Evolutionary conservation across 2,113 vertebrate genomes (phyloP).

Genomic region (Gavialis gangeticus): DNA sequence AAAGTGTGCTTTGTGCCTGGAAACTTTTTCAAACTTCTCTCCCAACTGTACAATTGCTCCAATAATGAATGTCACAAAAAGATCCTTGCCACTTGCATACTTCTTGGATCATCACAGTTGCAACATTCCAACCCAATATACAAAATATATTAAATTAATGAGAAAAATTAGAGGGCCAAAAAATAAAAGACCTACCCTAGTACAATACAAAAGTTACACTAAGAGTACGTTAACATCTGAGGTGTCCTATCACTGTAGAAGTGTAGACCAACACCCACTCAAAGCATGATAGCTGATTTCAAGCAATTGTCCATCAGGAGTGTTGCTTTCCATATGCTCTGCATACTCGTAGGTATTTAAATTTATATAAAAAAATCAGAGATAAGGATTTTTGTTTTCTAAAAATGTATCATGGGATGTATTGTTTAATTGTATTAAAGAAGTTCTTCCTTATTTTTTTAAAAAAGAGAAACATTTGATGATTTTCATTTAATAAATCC

Average conservation of each 20-base stretch:
- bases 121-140: no score
- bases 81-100: no score
- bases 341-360: background rate
- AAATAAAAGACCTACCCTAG: background rate
- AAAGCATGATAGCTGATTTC: background rate
- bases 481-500: background rate
- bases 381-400: background rate
- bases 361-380: constrained; percentile 1
- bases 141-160: background rate
- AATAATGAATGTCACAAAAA: no score
- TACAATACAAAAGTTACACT: rapidly evolving
- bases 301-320: background rate
- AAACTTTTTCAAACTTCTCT: no score
- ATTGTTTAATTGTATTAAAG: background rate
- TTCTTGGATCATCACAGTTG: no score
- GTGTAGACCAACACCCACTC: background rate
- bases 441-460: background rate
- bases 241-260: background rate
- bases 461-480: background rate
- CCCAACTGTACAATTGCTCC: no score
- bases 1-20: no score
- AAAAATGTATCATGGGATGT: background rate
- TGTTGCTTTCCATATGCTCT: background rate
- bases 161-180: background rate
- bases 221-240: background rate